phyloP scores from a whole-genome alignment of 2,113 vertebrate genomes.

The Donacobius atricapilla region DNA sequence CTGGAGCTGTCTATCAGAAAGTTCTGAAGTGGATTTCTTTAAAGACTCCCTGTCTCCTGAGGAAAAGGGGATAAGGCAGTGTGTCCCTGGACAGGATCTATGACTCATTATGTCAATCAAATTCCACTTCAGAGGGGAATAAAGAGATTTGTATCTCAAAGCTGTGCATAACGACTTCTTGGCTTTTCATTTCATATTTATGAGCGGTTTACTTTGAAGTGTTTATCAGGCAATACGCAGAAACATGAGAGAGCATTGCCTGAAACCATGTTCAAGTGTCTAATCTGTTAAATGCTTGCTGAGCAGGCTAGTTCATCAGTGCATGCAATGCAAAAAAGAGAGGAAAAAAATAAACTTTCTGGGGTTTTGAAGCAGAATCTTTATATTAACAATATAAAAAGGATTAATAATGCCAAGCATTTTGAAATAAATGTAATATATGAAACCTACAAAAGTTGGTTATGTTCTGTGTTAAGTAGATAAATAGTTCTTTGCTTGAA shows the following conservation, averaged over 20 bases:
- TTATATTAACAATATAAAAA: constrained; percentile 78
- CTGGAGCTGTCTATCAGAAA: constrained; percentile 76
- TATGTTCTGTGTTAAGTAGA: constrained; percentile 56
- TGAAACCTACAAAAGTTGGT: constrained; percentile 66
- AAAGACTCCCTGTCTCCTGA: constrained; percentile 80
- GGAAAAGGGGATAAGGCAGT: constrained; percentile 79
- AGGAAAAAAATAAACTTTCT: constrained; percentile 74
- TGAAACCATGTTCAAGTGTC: constrained; percentile 79
- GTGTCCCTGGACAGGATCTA: constrained; percentile 84
- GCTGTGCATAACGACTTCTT: constrained; percentile 80
- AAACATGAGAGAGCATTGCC: constrained; percentile 82
- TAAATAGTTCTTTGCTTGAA: constrained; percentile 60
- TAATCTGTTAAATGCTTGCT: constrained; percentile 83
- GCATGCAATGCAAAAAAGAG: constrained; percentile 75
- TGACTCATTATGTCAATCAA: constrained; percentile 89
- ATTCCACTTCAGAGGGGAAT: constrained; percentile 84
- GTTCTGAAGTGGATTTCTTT: constrained; percentile 84
- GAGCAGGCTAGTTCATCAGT: constrained; percentile 78
- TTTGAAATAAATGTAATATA: constrained; percentile 70
- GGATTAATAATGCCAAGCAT: constrained; percentile 73
- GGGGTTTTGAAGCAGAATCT: constrained; percentile 72
- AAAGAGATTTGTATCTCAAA: constrained; percentile 87
- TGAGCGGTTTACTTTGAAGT: constrained; percentile 87
- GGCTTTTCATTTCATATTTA: constrained; percentile 87
- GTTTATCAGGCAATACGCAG: constrained; percentile 86